Evolutionary conservation across 2,888 invertebrate genomes (phyloP).

Genomic region (Polydrusus cervinus): DNA sequence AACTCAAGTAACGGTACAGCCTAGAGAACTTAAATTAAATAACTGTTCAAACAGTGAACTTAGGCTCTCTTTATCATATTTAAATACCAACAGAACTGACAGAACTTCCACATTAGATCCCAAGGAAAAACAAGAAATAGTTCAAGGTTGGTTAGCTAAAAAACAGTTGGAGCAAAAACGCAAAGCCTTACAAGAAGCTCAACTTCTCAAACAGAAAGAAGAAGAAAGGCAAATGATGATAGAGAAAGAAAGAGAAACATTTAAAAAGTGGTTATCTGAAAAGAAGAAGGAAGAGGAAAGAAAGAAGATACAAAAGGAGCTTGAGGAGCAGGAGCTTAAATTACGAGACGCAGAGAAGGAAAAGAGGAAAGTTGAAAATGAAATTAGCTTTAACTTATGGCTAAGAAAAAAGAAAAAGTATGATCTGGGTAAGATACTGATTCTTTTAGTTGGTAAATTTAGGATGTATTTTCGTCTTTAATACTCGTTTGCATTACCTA

Average conservation of each 20-base stretch:
- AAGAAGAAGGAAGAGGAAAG: slow-evolving; percentile 66
- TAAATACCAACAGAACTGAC: slow-evolving; percentile 50
- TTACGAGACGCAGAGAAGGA: slow-evolving; percentile 65
- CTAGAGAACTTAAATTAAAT: not conserved
- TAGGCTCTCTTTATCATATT: slow-evolving; percentile 55
- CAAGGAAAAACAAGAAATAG: slow-evolving; percentile 57
- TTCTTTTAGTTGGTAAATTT: not conserved
- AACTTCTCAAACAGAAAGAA: slow-evolving; percentile 64
- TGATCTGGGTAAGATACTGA: slow-evolving; percentile 72
- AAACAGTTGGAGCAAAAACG: slow-evolving; percentile 65
- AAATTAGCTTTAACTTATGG: slow-evolving; percentile 71
- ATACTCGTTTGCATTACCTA: no score
- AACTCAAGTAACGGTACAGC: slow-evolving; percentile 36
- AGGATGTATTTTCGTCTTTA: no score
- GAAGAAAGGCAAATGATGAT: slow-evolving; percentile 67
- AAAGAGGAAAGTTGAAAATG: slow-evolving; percentile 64
- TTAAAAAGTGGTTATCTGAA: slow-evolving; percentile 72
- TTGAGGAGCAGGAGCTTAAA: slow-evolving; percentile 68
- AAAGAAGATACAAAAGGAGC: slow-evolving; percentile 69
- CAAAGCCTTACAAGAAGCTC: slow-evolving; percentile 61
- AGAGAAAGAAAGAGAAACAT: slow-evolving; percentile 69
- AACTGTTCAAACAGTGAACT: slow-evolving; percentile 45
- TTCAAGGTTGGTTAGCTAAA: slow-evolving; percentile 71
- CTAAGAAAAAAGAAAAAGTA: slow-evolving; percentile 75
- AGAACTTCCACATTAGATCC: slow-evolving; percentile 51